Base-by-base conservation (phyloP, 2,797 vertebrate species). In the Avahi laniger region DNA sequence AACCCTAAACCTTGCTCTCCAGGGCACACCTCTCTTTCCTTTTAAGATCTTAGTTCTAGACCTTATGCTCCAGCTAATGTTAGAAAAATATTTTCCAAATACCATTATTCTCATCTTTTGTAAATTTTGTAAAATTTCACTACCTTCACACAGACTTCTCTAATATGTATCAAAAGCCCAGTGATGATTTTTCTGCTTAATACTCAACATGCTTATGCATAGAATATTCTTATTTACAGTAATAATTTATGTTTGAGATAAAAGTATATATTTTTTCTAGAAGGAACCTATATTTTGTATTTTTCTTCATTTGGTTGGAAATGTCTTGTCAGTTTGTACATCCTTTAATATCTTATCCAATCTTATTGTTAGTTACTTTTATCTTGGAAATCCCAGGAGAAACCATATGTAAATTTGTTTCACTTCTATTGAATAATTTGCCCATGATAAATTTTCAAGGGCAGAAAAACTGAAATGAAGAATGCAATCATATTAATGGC, bases 221-320 rank as follows among this genome's bases (percentile, higher is more conserved):
- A 86, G 57, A 76, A 78, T 72, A 48, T 46, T 96, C 91, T 84
- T 48, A 92, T 59, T 72, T 63, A 41, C 3, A 88, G 41, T 38
- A 69, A 89, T 75, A 72, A 8, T 76, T 90, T 90, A 10, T 87
- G 35, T 67, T 93, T 75, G 86, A n/a, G n/a, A 7, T 35, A 46
- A 94, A 46, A 94, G 33, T 15, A 28, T 82, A 41, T 59, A n/a
- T 86, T 75, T 89, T 54, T 96, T 86, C 67, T 81, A 94, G 41
- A 63, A 38, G 86, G 11, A 79, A 48, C 11, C 4, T 54, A 10
- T 61, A 67, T 57, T 89, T 86, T 48, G 15, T 69, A 81, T 41
- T 24, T 88, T 84, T 61, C 50, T 79, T 89, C 81, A 93, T 81
- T 69, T 96, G n/a, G 43, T 80, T 63, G 72, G 33, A 94, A 59